Evolutionary conservation across 1,140 invertebrate species (phyloP).

Genomic region (Drosophila sulfurigaster): DNA sequence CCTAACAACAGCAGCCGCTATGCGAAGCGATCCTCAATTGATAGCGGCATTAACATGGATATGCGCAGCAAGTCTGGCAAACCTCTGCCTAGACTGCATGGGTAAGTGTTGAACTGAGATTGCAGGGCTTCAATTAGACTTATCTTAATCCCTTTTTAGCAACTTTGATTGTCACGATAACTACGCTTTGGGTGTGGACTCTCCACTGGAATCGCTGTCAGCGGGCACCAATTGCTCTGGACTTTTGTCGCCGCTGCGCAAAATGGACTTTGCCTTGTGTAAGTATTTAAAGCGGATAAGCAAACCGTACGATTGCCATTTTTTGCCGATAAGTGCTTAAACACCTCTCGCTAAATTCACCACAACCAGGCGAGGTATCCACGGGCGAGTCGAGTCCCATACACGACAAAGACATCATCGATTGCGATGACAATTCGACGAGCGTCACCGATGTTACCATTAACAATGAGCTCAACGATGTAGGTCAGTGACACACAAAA

Average conservation of each 20-base stretch:
- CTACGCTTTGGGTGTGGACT: conserved; percentile 79
- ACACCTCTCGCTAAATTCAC: conserved; percentile 61
- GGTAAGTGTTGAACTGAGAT: conserved; percentile 73
- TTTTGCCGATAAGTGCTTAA: conserved; percentile 36
- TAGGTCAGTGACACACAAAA: conserved; percentile 87
- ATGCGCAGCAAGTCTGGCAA: conserved; percentile 78
- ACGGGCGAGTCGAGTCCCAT: conserved; percentile 89
- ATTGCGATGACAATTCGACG: conserved; percentile 86
- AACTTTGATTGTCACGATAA: conserved; percentile 76
- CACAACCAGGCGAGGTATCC: conserved; percentile 88
- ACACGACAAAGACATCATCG: conserved; percentile 90
- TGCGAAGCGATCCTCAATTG: conserved; percentile 92
- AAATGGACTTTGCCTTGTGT: conserved; percentile 90
- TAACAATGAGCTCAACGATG: conserved; percentile 82
- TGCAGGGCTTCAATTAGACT: background rate
- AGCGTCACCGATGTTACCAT: conserved; percentile 86
- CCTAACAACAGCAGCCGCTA: conserved; percentile 85
- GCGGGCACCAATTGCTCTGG: conserved; percentile 61
- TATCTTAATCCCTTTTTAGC: background rate
- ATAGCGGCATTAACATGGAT: conserved; percentile 93
- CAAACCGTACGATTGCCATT: conserved; percentile 35
- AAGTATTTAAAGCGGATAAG: conserved; percentile 84
- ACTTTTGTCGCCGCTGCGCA: conserved; percentile 83
- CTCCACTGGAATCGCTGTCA: conserved; percentile 82
- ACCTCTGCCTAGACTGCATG: conserved; percentile 85